Conservation (phyloP, 2,888 invertebrate genomes). For the Calameuta filiformis region DNA sequence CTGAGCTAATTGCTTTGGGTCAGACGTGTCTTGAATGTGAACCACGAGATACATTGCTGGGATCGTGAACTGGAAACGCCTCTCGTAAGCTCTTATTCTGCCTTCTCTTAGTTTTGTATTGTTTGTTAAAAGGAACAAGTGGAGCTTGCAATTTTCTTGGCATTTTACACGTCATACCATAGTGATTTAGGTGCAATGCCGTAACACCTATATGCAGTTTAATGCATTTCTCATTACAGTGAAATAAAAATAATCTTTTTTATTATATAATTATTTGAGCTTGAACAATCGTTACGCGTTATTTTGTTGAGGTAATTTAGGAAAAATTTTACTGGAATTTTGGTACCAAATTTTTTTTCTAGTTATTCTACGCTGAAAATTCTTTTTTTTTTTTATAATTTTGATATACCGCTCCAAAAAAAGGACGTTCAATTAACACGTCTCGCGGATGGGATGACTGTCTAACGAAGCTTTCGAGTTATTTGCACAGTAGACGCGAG, state of each 20-base stretch:
- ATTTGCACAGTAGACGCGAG: constrained; percentile 8
- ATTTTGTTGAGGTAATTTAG: not conserved
- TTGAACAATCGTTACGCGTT: not conserved
- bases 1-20: not conserved
- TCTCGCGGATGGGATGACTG: not conserved
- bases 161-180: not conserved
- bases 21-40: not conserved
- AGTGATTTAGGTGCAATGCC: not conserved
- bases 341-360: not conserved
- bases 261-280: not conserved
- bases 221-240: not conserved
- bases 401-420: not conserved
- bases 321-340: not conserved
- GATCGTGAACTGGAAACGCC: not conserved
- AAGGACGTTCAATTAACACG: not conserved
- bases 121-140: not conserved
- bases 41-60: not conserved
- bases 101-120: not conserved
- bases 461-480: not conserved
- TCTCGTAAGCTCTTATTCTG: not conserved
- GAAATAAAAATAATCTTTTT: not conserved
- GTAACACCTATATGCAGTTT: not conserved
- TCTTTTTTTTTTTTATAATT: too few species aligned
- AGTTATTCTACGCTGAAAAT: not conserved
- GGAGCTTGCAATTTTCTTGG: not conserved